Conservation (phyloP, 2,113 vertebrate genomes). For the Chunga burmeisteri region DNA sequence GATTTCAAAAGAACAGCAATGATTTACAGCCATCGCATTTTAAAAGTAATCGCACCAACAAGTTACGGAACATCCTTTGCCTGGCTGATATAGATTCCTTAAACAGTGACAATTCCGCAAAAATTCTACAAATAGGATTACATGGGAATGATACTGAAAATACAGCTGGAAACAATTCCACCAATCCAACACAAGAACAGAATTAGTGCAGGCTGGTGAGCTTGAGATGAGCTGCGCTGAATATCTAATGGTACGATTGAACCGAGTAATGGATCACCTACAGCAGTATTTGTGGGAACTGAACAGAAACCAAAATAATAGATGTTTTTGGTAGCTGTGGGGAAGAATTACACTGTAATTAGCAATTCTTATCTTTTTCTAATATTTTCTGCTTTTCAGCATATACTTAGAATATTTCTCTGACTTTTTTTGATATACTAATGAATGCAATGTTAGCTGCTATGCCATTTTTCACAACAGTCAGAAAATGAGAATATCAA, state of each 20-base stretch:
- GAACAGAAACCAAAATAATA: not conserved
- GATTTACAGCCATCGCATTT: not conserved
- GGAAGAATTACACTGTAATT: not conserved
- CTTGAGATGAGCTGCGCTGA: not conserved
- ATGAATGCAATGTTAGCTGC: not conserved
- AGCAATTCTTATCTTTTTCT: not conserved
- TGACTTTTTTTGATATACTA: not conserved
- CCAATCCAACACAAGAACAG: not conserved
- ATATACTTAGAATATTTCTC: not conserved
- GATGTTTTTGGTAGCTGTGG: not conserved
- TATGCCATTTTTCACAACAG: not conserved
- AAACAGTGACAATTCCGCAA: not conserved
- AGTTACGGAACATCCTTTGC: not conserved
- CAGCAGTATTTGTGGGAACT: not conserved
- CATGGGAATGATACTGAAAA: not conserved
- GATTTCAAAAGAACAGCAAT: not conserved
- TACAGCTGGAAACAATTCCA: not conserved
- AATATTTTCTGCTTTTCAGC: not conserved
- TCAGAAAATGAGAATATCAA: not conserved
- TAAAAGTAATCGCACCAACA: not conserved
- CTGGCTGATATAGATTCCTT: not conserved
- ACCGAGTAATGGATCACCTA: not conserved
- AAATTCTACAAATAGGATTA: not conserved
- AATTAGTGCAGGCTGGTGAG: not conserved
- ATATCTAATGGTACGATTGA: not conserved